Conservation (phyloP, 2,888 invertebrate species). For the Platynereis dumerilii region DNA sequence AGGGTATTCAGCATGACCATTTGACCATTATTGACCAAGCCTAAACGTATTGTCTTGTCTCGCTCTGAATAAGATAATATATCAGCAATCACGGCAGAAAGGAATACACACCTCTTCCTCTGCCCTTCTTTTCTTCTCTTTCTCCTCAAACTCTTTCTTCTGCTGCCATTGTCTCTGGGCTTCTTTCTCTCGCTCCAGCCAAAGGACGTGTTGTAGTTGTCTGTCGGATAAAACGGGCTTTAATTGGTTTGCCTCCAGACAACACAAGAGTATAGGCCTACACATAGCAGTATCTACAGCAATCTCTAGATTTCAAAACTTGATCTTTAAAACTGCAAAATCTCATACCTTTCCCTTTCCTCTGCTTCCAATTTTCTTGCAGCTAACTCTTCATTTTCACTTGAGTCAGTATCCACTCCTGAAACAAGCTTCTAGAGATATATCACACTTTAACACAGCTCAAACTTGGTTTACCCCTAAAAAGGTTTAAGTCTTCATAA, state of each 20-base stretch:
- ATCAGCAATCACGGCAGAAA: too few species aligned
- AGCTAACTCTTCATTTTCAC: constrained; percentile 20
- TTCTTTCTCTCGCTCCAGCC: constrained; percentile 50
- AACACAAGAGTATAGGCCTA: too few species aligned
- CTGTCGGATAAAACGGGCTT: constrained; percentile 16
- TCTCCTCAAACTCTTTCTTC: constrained; percentile 48
- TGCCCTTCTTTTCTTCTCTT: constrained; percentile 45
- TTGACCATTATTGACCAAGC: too few species aligned
- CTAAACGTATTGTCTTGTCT: too few species aligned
- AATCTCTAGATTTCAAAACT: too few species aligned
- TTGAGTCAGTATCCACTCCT: constrained; percentile 23
- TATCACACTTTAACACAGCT: neutral
- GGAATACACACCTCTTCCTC: constrained; percentile 48
- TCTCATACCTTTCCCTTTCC: constrained; percentile 31
- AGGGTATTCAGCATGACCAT: too few species aligned
- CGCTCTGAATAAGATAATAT: too few species aligned
- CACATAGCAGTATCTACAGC: too few species aligned
- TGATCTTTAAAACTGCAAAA: constrained; percentile 36
- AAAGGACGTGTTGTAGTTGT: constrained; percentile 43
- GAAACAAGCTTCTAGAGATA: constrained; percentile 1
- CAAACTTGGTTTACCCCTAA: too few species aligned
- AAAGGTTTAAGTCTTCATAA: too few species aligned
- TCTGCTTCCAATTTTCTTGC: constrained; percentile 34
- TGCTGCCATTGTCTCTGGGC: constrained; percentile 46
- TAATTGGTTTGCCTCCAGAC: too few species aligned